A percentile compares a stretch with the other conserved stretches of the same genome.
These are phyloP conservation scores for Melikaiella ostensackeni DNA, from an alignment of 2,888 invertebrate genomes.

Conservation along the genomic window DNA sequence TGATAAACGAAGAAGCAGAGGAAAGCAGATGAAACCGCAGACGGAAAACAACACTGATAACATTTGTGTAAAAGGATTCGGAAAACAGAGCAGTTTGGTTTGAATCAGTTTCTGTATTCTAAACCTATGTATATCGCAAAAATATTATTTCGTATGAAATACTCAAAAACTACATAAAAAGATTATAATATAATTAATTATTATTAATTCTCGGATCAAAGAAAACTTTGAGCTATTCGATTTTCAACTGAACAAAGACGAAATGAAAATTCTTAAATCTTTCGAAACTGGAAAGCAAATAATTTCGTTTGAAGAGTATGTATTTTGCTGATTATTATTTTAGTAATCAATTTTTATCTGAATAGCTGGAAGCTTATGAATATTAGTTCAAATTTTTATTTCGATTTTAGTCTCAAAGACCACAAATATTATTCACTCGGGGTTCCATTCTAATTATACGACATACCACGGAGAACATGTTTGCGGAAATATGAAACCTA, in stretches of 20 bases:
- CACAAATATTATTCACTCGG: constrained; percentile 28
- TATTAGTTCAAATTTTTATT: background rate
- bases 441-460: constrained; percentile 8
- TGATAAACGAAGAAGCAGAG: too few species aligned
- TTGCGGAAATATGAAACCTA: background rate
- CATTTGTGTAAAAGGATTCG: background rate
- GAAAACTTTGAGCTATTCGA: constrained; percentile 37
- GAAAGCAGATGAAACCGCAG: too few species aligned
- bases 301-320: background rate
- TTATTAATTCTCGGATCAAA: constrained; percentile 27
- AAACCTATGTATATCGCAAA: background rate
- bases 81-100: background rate
- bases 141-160: too few species aligned
- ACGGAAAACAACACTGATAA: too few species aligned
- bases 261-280: constrained; percentile 33
- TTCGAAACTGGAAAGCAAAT: constrained; percentile 35
- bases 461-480: background rate
- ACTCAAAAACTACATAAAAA: too few species aligned
- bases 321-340: background rate
- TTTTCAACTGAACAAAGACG: constrained; percentile 27
- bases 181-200: too few species aligned
- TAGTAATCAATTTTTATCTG: too few species aligned
- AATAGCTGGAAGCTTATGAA: too few species aligned
- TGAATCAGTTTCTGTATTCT: background rate
- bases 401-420: constrained; percentile 9